A percentile compares a stretch with the other conserved stretches of the same genome.
phyloP scores from a whole-genome alignment of 2,888 invertebrate genomes.

The Actias luna region DNA sequence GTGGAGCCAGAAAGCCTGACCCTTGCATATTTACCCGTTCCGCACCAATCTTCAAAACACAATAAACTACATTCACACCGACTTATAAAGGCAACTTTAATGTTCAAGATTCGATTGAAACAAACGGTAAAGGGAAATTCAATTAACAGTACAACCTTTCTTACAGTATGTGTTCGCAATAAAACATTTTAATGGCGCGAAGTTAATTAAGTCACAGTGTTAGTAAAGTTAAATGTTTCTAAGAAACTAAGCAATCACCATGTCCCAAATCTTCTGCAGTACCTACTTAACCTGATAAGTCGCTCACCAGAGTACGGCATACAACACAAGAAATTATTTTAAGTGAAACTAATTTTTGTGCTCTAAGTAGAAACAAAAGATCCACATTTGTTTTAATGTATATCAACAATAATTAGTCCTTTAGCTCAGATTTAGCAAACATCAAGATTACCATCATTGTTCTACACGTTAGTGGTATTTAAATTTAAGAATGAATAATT shows the following conservation, averaged over 20 bases:
- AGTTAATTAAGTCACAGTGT: conserved; percentile 2
- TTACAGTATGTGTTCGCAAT: not conserved
- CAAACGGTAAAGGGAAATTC: not conserved
- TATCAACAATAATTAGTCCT: too few relatives aligned
- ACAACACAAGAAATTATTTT: too few relatives aligned
- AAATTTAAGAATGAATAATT: too few relatives aligned
- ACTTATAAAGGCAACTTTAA: not conserved
- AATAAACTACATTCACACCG: not conserved
- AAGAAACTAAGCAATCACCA: not conserved
- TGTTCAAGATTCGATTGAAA: not conserved
- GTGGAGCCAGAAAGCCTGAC: not conserved
- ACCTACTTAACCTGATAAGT: not conserved
- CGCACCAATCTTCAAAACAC: not conserved
- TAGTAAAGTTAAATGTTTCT: not conserved
- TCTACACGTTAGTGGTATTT: too few relatives aligned
- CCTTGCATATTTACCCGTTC: not conserved
- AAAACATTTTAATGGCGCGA: not conserved
- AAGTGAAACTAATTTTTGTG: too few relatives aligned
- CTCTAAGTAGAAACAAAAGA: too few relatives aligned
- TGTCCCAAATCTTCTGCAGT: not conserved
- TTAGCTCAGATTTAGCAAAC: too few relatives aligned
- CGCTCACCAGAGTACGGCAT: too few relatives aligned
- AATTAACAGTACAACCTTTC: conserved; percentile 4
- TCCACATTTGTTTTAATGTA: too few relatives aligned
- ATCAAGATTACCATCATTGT: too few relatives aligned